These are phyloP conservation scores for Oreochromis spilurus DNA, from an alignment of 2,113 vertebrate genomes.

Conservation along the genomic window DNA sequence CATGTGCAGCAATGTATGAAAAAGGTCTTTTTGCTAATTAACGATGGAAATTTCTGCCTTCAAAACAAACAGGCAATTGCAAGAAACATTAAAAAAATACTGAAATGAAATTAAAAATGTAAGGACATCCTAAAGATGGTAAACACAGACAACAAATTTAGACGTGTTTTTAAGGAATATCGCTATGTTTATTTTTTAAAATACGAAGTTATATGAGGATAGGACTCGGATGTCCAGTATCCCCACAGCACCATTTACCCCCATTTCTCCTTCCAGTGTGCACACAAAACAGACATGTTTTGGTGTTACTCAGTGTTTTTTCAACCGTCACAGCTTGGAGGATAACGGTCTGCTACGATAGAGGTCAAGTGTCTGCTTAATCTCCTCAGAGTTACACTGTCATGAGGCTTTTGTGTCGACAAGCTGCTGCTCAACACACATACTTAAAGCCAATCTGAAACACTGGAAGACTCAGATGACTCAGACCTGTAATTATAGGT, in stretches of 20 bases:
- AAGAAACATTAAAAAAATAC: not conserved
- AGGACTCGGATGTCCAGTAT: not conserved
- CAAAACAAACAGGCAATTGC: not conserved
- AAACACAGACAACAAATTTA: not conserved
- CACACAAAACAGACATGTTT: not conserved
- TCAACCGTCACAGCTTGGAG: not conserved
- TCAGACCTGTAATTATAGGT: constrained; percentile 4
- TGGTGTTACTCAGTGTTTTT: not conserved
- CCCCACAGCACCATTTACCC: not conserved
- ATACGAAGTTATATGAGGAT: not conserved
- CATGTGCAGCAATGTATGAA: not conserved
- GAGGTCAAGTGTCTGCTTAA: constrained; percentile 33
- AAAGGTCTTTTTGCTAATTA: not conserved
- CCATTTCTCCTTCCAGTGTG: not conserved
- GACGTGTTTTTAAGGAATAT: not conserved
- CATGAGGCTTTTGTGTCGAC: constrained; percentile 5
- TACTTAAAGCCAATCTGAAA: not conserved
- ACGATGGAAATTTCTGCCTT: not conserved
- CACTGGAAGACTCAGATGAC: not conserved
- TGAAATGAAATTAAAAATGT: not conserved
- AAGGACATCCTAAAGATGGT: not conserved
- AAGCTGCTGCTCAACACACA: not conserved
- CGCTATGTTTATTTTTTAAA: not conserved
- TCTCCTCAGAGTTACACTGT: not conserved
- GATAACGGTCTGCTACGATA: constrained; percentile 16